Evolutionary conservation across 1,140 invertebrate species (phyloP).

Genomic region (Papilio polytes): DNA sequence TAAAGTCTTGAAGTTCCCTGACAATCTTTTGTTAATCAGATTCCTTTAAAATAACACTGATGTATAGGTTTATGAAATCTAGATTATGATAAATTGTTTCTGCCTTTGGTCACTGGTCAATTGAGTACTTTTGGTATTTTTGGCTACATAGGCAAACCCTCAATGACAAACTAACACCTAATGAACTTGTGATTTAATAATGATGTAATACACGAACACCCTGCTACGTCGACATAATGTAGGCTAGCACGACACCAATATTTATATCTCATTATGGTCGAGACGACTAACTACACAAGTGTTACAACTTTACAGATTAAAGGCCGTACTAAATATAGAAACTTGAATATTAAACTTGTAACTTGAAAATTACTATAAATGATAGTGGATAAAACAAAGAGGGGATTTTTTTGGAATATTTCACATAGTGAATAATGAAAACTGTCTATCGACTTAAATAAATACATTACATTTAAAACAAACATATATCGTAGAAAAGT

Average conservation of each 20-base stretch:
- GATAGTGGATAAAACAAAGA: too few relatives aligned
- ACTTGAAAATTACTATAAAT: not conserved
- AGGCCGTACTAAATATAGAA: conserved; percentile 8
- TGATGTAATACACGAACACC: not conserved
- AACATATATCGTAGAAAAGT: not conserved
- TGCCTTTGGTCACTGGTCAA: not conserved
- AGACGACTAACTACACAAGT: not conserved
- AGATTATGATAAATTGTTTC: not conserved
- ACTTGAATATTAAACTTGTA: not conserved
- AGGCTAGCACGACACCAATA: conserved; percentile 11
- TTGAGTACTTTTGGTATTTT: too few relatives aligned
- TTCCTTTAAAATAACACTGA: not conserved
- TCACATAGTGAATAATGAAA: too few relatives aligned
- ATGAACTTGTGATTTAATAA: conserved; percentile 3
- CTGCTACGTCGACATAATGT: not conserved
- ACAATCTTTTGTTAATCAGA: not conserved
- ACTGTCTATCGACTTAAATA: not conserved
- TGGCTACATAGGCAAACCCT: too few relatives aligned
- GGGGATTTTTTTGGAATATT: too few relatives aligned
- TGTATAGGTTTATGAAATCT: too few relatives aligned
- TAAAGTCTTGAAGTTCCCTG: not conserved
- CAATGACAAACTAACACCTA: not conserved
- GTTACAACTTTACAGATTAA: not conserved
- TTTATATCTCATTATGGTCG: conserved; percentile 12
- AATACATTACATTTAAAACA: not conserved